Percentiles rank a stretch among this genome's conserved stretches.
phyloP scores from a whole-genome alignment of 2,113 vertebrate species.

The Rhagologus leucostigma region DNA sequence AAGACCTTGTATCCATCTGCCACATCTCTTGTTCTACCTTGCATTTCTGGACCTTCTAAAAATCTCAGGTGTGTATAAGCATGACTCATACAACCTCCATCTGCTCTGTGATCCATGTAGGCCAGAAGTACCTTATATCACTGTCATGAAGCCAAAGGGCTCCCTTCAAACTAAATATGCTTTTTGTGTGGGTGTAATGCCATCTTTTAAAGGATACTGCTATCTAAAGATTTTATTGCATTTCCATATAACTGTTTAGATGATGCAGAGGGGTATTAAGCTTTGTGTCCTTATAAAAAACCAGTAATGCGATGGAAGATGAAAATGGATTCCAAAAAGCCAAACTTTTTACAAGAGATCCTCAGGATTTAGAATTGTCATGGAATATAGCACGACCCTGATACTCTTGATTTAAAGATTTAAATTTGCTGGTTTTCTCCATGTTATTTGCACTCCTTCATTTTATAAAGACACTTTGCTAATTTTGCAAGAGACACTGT shows the following conservation, averaged over 20 bases:
- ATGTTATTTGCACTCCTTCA: neutral
- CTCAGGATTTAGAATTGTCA: neutral
- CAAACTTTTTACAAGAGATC: neutral
- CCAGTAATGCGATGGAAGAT: neutral
- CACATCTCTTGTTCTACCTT: neutral
- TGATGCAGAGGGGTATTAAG: neutral
- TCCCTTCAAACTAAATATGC: neutral
- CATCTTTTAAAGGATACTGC: neutral
- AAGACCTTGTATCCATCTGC: neutral
- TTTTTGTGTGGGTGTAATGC: neutral
- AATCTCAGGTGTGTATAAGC: constrained; percentile 8
- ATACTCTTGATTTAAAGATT: neutral
- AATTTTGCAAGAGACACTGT: neutral
- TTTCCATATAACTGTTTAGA: neutral
- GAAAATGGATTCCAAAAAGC: neutral
- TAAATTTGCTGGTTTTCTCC: neutral
- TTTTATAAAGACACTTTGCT: neutral
- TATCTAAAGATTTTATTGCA: neutral
- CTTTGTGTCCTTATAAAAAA: neutral
- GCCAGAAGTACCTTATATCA: neutral
- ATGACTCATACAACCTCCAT: constrained; percentile 34
- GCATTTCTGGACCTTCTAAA: constrained; percentile 16
- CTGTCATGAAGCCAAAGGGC: neutral
- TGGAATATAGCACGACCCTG: neutral
- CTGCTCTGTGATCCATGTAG: constrained; percentile 19